Evolutionary conservation across 2,888 invertebrate genomes (phyloP), one percentile per base, ranked within the genome.

Genomic region (Tiliacea citrago): DNA sequence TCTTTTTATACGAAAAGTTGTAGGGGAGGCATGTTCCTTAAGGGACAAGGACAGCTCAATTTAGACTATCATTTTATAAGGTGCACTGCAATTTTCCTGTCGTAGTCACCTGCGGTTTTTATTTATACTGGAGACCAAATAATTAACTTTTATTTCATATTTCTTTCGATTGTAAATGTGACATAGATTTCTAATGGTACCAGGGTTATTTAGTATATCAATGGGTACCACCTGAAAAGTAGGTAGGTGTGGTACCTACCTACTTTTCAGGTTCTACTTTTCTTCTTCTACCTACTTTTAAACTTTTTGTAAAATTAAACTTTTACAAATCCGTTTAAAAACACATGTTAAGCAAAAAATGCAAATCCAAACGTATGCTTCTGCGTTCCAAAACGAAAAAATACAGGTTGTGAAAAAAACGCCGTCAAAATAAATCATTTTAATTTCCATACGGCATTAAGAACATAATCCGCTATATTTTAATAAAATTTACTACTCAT

Each of bases 11-110:
- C 88, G 80, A 77, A 87, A 90, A 90, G 85, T 90, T 91, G 89
- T 91, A 92, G 90, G 90, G 90, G 89, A 89, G 88, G 86, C 88
- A 88, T 89, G 88, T 89, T 92, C 88, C 90, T 90, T 91, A 91
- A 86, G 82, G 87, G 76, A 78, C 82, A 77, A 88, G 82, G 81
- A 91, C 91, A 90, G 91, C 92, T 93, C 90, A 92, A 94, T 94
- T 94, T 89, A 87, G 90, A 82, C 85, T 86, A 82, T 86, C 81
- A 84, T 89, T 87, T 86, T 85, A 86, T 85, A 81, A 85, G 81
- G 53, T n/a, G 35, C 55, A 53, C 60, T 73, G 70, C 63, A 55
- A 60, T 71, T 68, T 73, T 65, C 29, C 49, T 74, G 69, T 74
- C 42, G 1, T 62, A 35, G 24, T 16, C 29, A 66, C 3, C n/a